Conservation (phyloP, 2,113 vertebrate genomes). For the Sebastes fasciatus region DNA sequence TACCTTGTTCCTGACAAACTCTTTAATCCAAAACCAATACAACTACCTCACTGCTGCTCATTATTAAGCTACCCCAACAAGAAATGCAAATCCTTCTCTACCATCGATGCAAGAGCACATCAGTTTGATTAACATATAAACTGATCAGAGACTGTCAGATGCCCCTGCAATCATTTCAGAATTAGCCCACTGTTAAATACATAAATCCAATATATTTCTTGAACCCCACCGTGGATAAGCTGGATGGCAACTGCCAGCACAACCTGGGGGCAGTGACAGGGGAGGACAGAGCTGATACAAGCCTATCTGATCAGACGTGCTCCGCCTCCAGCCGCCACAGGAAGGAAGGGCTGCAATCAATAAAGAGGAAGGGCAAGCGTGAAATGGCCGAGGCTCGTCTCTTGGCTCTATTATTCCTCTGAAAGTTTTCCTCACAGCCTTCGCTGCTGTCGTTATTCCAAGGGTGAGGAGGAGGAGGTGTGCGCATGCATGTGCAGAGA, state of each 20-base stretch:
- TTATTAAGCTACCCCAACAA: not conserved
- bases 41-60: not conserved
- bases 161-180: not conserved
- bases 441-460: slow-evolving; percentile 26
- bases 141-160: not conserved
- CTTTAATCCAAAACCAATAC: not conserved
- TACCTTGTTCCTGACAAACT: not conserved
- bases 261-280: slow-evolving; percentile 40
- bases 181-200: slow-evolving; percentile 20
- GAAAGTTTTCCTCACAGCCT: slow-evolving; percentile 13
- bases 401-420: slow-evolving; percentile 39
- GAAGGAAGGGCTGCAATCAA: slow-evolving; percentile 51
- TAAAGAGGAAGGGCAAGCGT: slow-evolving; percentile 57
- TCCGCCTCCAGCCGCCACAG: slow-evolving; percentile 29
- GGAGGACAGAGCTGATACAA: slow-evolving; percentile 51
- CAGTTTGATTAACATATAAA: not conserved
- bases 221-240: slow-evolving; percentile 2
- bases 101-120: not conserved
- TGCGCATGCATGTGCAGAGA: slow-evolving; percentile 2
- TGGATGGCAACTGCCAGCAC: not conserved
- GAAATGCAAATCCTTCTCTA: not conserved
- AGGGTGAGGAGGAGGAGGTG: not conserved
- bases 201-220: slow-evolving; percentile 10
- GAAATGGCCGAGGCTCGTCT: slow-evolving; percentile 37
- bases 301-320: slow-evolving; percentile 45